Conservation (phyloP, 2,888 invertebrate genomes). For the Embidobia sp. region DNA sequence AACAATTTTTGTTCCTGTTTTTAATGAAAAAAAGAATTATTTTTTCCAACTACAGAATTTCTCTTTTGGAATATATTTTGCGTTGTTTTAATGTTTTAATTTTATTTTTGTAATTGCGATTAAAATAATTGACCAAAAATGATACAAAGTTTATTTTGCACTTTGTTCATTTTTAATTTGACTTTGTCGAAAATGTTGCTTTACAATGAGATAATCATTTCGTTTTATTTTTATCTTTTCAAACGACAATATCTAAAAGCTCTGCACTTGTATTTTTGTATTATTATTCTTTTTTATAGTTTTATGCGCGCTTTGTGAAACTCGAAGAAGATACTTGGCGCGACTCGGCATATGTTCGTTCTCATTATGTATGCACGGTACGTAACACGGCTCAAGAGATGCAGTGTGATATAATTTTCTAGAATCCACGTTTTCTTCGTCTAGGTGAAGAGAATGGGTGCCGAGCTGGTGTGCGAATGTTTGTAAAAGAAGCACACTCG, state of each 20-base stretch:
- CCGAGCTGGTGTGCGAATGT: constrained; percentile 36
- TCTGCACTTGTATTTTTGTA: too few relatives aligned
- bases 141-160: too few relatives aligned
- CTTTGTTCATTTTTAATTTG: too few relatives aligned
- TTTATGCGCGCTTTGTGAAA: constrained; percentile 58
- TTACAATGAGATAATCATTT: too few relatives aligned
- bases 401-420: constrained; percentile 76
- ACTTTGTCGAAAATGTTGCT: too few relatives aligned
- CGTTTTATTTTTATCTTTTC: constrained; percentile 3
- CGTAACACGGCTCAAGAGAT: constrained; percentile 72
- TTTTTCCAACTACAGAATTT: too few relatives aligned
- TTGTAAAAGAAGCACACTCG: constrained; percentile 43
- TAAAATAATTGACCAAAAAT: too few relatives aligned
- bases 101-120: too few relatives aligned
- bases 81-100: too few relatives aligned
- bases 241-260: constrained; percentile 6
- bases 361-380: constrained; percentile 77
- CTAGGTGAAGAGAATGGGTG: constrained; percentile 50
- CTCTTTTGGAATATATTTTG: too few relatives aligned
- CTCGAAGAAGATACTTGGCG: constrained; percentile 48
- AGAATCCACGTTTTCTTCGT: constrained; percentile 67
- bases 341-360: constrained; percentile 65
- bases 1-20: too few relatives aligned
- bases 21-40: neutral
- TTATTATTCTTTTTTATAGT: constrained; percentile 37